These are phyloP conservation scores for Microplitis mediator DNA, from an alignment of 1,140 invertebrate species.

Conservation along the genomic window DNA sequence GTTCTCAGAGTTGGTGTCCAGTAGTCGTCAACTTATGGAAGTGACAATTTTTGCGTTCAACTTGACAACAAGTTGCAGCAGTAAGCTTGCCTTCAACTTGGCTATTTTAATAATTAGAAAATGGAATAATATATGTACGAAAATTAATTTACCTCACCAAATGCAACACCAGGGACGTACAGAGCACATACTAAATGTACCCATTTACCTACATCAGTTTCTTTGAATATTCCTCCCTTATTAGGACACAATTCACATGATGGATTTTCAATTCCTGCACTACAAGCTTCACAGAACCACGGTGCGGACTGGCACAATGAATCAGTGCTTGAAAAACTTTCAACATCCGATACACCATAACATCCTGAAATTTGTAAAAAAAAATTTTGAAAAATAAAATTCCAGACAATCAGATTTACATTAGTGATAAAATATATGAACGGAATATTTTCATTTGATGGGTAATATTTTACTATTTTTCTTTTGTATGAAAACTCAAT, in stretches of 20 bases:
- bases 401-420: too few species aligned
- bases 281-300: slow-evolving; percentile 99
- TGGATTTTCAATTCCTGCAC: slow-evolving; percentile 85
- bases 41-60: too few species aligned
- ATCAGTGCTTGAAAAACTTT: slow-evolving; percentile 86
- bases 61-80: too few species aligned
- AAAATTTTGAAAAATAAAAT: too few species aligned
- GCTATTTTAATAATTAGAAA: neutral
- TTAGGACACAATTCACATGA: slow-evolving; percentile 85
- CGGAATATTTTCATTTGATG: too few species aligned
- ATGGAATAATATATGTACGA: slow-evolving; percentile 6
- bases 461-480: too few species aligned
- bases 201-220: slow-evolving; percentile 96
- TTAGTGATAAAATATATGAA: too few species aligned
- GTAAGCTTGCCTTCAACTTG: too few species aligned
- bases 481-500: too few species aligned
- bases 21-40: too few species aligned
- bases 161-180: slow-evolving; percentile 96
- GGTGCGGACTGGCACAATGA: slow-evolving; percentile 94
- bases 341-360: slow-evolving; percentile 93
- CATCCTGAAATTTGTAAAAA: slow-evolving; percentile 68
- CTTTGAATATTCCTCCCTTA: slow-evolving; percentile 92
- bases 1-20: too few species aligned
- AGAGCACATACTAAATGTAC: slow-evolving; percentile 96
- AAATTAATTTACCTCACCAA: slow-evolving; percentile 74